These are phyloP conservation scores for Gopherus evgoodei DNA, from an alignment of 2,113 vertebrate species.

Conservation along the genomic window DNA sequence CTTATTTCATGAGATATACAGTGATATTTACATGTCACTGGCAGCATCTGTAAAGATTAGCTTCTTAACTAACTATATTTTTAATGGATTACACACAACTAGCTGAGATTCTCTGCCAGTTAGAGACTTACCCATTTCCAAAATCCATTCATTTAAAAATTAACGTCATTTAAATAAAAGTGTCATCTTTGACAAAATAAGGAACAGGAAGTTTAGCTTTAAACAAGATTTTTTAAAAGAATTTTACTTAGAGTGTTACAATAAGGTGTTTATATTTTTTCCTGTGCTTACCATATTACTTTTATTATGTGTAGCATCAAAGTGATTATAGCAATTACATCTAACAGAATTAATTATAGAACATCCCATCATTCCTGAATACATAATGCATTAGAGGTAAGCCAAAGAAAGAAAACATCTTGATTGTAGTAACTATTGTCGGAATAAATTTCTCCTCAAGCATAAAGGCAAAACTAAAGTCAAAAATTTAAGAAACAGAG, in stretches of 20 bases:
- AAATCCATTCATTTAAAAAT: slow-evolving; percentile 53
- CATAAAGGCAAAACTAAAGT: slow-evolving; percentile 32
- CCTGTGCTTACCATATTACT: slow-evolving; percentile 82
- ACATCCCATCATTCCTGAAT: slow-evolving; percentile 81
- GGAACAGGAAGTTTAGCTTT: not conserved
- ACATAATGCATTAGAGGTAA: slow-evolving; percentile 84
- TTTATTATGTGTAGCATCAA: slow-evolving; percentile 87
- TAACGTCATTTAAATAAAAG: slow-evolving; percentile 11
- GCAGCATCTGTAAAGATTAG: slow-evolving; percentile 14
- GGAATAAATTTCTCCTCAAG: slow-evolving; percentile 49
- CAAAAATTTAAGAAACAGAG: not conserved
- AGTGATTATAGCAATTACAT: slow-evolving; percentile 89
- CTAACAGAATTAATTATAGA: slow-evolving; percentile 88
- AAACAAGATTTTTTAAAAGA: slow-evolving; percentile 20
- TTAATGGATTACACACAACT: slow-evolving; percentile 10
- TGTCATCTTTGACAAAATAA: slow-evolving; percentile 13
- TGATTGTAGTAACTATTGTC: slow-evolving; percentile 77
- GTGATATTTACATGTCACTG: slow-evolving; percentile 25
- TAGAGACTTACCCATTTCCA: slow-evolving; percentile 51
- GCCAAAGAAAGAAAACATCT: slow-evolving; percentile 80
- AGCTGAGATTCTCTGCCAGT: slow-evolving; percentile 46
- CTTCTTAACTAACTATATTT: slow-evolving; percentile 69
- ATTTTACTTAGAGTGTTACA: slow-evolving; percentile 70
- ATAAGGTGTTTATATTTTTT: slow-evolving; percentile 84
- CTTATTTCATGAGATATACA: not conserved